Base-by-base conservation (phyloP, 92 coral and sea anemone genomes). In the Pocillopora grandis region DNA sequence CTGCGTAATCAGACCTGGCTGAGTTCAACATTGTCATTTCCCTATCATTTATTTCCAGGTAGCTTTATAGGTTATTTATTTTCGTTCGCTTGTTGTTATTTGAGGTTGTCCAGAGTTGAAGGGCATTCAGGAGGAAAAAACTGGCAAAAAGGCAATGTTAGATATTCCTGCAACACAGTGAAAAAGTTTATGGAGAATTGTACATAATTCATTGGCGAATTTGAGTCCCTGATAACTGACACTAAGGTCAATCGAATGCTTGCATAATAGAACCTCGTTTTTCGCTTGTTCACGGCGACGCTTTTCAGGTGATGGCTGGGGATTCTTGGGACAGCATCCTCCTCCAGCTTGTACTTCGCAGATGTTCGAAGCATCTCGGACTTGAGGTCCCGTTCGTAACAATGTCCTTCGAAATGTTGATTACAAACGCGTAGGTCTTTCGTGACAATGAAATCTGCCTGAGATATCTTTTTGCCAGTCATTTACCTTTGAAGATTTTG, bases 341-440 rank as follows among this genome's bases (percentile, higher is more conserved):
- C 6, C 48, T 86, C 78, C 42, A 86, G 71, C 1, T 3, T 71
- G 12, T 62, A 23, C 60, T 49, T 61, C 37, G 52, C 17, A 27
- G 79, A 72, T 52, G 27, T 35, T 5, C 85, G 61, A 58, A 79
- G 78, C 5, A 79, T 76, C 66, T 86, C 89, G 21, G 85, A 69
- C 31, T 72, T 71, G 58, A 86, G 52, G 58, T 72, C 80, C 72
- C 85, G 80, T 71, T 86, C 80, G 61, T 42, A 86, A 66, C 85
- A 73, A 27, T 86, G 75, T 31, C 62, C 60, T 11, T 58, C 61
- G 66, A 85, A 77, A 35, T 85, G 83, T 62, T 85, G 77, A 10
- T 83, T 78, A 73, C 78, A 85, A 83, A 85, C 58, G 61, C 52
- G 67, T 12, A 72, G 48, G 71, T 57, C 19, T 78, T 85, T 85